Percentiles rank a stretch among this genome's conserved stretches.
Conservation (phyloP, 2,797 vertebrate species). For the Acropternis orthonyx region DNA sequence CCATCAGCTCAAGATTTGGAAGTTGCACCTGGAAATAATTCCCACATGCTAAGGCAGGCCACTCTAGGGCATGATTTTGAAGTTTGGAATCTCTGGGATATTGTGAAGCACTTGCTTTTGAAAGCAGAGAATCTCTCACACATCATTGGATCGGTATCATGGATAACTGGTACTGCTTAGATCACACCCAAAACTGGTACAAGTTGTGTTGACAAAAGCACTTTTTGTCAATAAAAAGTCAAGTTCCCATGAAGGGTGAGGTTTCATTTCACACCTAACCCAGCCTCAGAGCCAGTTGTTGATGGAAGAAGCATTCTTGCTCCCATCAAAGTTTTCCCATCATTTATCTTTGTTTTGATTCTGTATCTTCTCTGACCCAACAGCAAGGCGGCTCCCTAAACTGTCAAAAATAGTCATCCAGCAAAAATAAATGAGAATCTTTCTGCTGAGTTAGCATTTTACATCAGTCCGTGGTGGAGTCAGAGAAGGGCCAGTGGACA, state of each 20-base stretch:
- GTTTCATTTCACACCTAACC: background rate
- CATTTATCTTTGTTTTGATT: background rate
- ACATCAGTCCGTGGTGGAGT: background rate
- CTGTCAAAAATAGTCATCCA: background rate
- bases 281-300: background rate
- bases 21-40: background rate
- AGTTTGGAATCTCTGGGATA: background rate
- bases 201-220: background rate
- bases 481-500: background rate
- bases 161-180: background rate
- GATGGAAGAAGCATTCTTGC: background rate
- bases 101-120: background rate
- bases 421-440: background rate
- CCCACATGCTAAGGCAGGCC: fast-evolving
- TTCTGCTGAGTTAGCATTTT: background rate
- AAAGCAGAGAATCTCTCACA: background rate
- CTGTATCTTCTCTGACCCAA: background rate
- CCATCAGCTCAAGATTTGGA: background rate
- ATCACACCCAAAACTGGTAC: background rate
- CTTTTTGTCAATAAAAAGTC: background rate
- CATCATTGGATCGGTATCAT: background rate
- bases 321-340: background rate
- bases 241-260: background rate
- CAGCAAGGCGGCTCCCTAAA: background rate
- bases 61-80: background rate